Percentiles rank a stretch among this genome's conserved stretches.
Conservation (phyloP, 2,113 vertebrate genomes). For the Ctenodactylus gundi region DNA sequence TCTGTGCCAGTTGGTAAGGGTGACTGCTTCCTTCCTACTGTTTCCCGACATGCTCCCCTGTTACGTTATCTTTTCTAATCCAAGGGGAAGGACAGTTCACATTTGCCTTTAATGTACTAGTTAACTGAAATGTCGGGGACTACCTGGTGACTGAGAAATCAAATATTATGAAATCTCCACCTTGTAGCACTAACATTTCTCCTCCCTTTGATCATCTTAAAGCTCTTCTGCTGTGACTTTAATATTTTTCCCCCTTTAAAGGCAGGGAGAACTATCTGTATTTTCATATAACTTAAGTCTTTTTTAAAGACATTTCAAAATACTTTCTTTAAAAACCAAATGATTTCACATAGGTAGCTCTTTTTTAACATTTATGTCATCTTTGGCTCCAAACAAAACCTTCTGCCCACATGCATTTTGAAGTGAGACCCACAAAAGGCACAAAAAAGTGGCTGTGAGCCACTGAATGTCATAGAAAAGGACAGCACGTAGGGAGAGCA, state of each 20-base stretch:
- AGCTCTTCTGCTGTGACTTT: not conserved
- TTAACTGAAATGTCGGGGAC: not conserved
- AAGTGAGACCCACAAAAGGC: not conserved
- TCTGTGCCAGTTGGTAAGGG: rapidly evolving
- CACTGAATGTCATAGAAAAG: not conserved
- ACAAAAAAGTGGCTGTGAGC: not conserved
- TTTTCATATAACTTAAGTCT: not conserved
- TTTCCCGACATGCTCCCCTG: not conserved
- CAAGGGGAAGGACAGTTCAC: not conserved
- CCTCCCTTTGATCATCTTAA: not conserved
- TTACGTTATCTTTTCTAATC: not conserved
- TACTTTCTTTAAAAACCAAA: not conserved
- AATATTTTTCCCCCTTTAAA: constrained; percentile 6
- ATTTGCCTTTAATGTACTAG: not conserved
- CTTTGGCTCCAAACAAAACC: not conserved
- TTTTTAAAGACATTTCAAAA: not conserved
- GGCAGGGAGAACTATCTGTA: not conserved
- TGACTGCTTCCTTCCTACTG: not conserved
- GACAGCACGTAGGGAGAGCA: not conserved
- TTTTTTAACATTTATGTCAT: not conserved
- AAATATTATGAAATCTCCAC: not conserved
- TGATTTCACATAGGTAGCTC: not conserved
- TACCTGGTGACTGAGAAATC: not conserved
- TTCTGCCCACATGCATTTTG: not conserved
- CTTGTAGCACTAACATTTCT: not conserved